Conservation (phyloP, 1,140 invertebrate genomes). For the Drosophila malerkotliana region DNA sequence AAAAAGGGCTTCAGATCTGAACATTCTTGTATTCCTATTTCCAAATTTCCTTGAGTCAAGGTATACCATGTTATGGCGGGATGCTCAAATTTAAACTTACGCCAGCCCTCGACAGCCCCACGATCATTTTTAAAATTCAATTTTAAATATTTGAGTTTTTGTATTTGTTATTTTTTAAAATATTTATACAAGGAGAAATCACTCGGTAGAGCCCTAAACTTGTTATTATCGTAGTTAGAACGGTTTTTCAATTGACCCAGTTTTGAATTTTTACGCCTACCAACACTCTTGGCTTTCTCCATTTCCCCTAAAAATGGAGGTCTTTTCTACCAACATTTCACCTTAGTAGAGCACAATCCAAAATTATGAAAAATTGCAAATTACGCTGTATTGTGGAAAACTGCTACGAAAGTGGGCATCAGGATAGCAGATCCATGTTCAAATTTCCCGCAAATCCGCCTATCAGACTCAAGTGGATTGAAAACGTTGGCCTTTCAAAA, state of each 20-base stretch:
- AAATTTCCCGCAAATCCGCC: conserved; percentile 34
- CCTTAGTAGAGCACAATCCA: background rate
- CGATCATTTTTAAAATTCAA: background rate
- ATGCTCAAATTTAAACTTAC: too few species aligned
- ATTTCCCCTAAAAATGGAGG: conserved; percentile 2
- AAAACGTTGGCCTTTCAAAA: conserved; percentile 17
- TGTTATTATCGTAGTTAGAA: background rate
- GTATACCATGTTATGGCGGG: background rate
- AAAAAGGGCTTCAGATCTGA: background rate
- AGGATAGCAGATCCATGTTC: conserved; percentile 33
- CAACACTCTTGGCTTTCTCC: conserved; percentile 42
- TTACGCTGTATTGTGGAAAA: conserved; percentile 23
- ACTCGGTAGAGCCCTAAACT: background rate
- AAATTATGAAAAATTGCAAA: conserved; percentile 16
- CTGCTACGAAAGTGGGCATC: conserved; percentile 22
- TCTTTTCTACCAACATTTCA: conserved; percentile 6
- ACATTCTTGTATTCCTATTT: background rate
- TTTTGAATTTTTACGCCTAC: conserved; percentile 22
- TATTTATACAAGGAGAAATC: background rate
- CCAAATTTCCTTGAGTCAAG: background rate
- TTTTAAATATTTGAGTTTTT: background rate
- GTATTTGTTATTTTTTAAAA: background rate
- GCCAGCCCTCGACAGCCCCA: background rate
- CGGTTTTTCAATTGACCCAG: conserved; percentile 26
- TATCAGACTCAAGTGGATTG: conserved; percentile 21